Conservation (phyloP, 2,797 vertebrate species). For the Darevskia nairensis region DNA sequence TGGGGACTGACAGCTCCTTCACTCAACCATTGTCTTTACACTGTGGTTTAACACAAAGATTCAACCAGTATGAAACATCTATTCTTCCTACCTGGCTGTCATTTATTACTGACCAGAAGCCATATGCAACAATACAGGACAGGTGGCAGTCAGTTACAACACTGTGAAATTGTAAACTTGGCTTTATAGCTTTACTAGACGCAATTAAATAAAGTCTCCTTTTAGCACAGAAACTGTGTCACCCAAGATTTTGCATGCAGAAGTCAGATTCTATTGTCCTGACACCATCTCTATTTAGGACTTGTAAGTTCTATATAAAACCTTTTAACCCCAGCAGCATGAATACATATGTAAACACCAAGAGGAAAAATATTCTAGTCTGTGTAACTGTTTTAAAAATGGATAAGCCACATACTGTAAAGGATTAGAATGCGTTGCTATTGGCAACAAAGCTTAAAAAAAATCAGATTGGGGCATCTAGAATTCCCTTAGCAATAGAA, state of each 20-base stretch:
- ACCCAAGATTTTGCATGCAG: background rate
- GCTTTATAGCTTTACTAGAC: background rate
- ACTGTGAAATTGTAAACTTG: background rate
- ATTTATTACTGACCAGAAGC: background rate
- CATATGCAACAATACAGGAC: background rate
- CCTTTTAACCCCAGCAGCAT: background rate
- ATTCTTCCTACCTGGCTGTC: background rate
- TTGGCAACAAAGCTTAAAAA: conserved; percentile 58
- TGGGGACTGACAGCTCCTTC: background rate
- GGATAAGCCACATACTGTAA: conserved; percentile 42
- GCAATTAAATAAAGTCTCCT: background rate
- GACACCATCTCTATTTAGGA: background rate
- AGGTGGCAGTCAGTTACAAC: background rate
- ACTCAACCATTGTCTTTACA: background rate
- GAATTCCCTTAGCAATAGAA: conserved; percentile 40
- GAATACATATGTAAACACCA: background rate
- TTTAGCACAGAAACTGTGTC: background rate
- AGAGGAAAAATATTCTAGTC: conserved; percentile 3
- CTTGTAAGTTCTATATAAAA: background rate
- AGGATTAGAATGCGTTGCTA: conserved; percentile 68
- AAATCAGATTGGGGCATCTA: conserved; percentile 55
- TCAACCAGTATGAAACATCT: background rate
- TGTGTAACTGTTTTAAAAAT: background rate
- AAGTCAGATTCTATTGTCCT: background rate
- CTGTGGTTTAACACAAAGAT: background rate